Percentiles rank a stretch among this genome's conserved stretches.
phyloP scores from a whole-genome alignment of 2,888 invertebrate genomes.

The Priocnemis perturbator region DNA sequence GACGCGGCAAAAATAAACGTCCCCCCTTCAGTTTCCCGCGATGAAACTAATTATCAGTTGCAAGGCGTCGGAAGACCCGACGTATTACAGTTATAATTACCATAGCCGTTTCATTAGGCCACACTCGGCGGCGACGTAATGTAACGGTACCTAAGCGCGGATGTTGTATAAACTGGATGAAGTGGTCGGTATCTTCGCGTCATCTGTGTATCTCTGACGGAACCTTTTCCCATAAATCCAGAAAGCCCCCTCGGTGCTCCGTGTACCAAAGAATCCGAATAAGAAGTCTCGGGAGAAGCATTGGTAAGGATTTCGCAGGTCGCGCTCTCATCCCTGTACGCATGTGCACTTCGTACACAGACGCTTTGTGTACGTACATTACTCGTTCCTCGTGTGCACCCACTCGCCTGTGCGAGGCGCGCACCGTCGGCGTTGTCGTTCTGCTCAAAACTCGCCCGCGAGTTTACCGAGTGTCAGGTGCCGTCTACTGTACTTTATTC shows the following conservation, averaged over 20 bases:
- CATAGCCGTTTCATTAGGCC: conserved; percentile 25
- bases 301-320: conserved; percentile 19
- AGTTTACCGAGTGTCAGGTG: conserved; percentile 17
- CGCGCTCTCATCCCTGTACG: neutral
- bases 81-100: conserved; percentile 45
- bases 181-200: conserved; percentile 1
- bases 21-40: conserved; percentile 3
- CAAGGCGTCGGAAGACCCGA: conserved; percentile 14
- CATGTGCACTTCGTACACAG: neutral
- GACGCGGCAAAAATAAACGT: conserved; percentile 29
- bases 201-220: conserved; percentile 14
- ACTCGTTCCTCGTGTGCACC: too few species aligned
- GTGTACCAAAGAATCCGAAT: conserved; percentile 28
- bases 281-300: conserved; percentile 30
- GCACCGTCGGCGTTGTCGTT: neutral
- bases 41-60: conserved; percentile 46
- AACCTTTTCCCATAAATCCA: conserved; percentile 33
- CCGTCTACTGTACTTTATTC: conserved; percentile 10
- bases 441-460: conserved; percentile 2
- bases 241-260: conserved; percentile 18
- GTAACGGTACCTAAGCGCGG: conserved; percentile 26
- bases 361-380: neutral
- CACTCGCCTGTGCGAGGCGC: too few species aligned
- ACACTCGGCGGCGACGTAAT: neutral
- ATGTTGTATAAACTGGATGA: conserved; percentile 9